Evolutionary conservation across 2,888 invertebrate genomes (phyloP).

Genomic region (Nudaria mundana): DNA sequence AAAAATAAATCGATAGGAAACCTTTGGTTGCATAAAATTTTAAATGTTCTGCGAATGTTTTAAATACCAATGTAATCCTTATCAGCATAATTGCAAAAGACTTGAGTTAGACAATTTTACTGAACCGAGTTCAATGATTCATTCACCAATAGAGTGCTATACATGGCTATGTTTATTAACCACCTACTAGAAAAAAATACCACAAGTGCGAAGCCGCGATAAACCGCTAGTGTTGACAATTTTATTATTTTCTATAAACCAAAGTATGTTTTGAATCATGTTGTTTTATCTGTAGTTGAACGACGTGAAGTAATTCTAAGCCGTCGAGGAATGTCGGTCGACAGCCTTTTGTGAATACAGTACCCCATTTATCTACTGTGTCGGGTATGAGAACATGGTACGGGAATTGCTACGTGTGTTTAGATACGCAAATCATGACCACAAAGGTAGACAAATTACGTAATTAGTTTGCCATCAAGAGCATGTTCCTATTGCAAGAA

Average conservation of each 20-base stretch:
- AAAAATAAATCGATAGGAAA: no score
- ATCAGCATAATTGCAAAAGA: no score
- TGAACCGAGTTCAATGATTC: no score
- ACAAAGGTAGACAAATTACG: constrained; percentile 59
- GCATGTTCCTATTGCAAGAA: constrained; percentile 20
- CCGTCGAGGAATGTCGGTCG: constrained; percentile 57
- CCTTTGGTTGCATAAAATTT: no score
- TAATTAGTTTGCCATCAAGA: constrained; percentile 58
- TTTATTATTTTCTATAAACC: constrained; percentile 29
- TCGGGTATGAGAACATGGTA: constrained; percentile 55
- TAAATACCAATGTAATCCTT: no score
- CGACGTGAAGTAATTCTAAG: constrained; percentile 47
- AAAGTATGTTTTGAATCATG: constrained; percentile 38
- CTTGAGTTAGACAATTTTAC: no score
- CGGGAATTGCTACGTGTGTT: constrained; percentile 29
- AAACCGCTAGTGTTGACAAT: no score
- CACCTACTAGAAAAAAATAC: no score
- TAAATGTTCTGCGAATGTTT: no score
- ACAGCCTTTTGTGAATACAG: constrained; percentile 54
- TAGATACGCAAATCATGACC: constrained; percentile 31
- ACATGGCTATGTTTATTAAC: no score
- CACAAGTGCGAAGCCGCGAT: no score
- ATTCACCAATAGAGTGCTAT: no score
- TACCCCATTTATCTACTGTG: constrained; percentile 59
- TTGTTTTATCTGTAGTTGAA: constrained; percentile 45